Evolutionary conservation across 2,113 vertebrate genomes (phyloP).

Genomic region (Petrocephalus microphthalmus): DNA sequence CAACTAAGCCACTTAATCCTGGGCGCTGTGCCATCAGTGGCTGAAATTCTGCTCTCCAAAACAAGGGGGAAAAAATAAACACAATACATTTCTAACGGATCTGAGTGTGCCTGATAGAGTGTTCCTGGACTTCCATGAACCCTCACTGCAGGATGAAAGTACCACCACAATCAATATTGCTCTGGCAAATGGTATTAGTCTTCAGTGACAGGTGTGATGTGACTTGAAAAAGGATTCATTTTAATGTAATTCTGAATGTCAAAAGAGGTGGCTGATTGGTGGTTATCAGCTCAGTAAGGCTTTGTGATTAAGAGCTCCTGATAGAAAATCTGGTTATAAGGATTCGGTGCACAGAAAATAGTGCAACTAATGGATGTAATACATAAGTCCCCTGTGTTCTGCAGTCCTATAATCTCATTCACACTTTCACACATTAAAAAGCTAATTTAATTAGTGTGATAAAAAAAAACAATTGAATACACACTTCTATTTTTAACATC

Average conservation of each 20-base stretch:
- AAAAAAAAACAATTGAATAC: neutral
- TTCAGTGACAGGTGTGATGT: conserved; percentile 19
- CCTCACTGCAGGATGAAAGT: neutral
- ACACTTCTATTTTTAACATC: neutral
- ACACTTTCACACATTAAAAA: neutral
- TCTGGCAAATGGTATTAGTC: conserved; percentile 22
- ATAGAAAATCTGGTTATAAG: conserved; percentile 4
- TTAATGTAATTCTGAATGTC: conserved; percentile 17
- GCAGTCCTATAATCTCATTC: conserved; percentile 8
- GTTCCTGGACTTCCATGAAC: conserved; percentile 21
- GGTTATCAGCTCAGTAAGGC: neutral
- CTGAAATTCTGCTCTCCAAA: neutral
- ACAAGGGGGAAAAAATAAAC: neutral
- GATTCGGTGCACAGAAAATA: conserved; percentile 9
- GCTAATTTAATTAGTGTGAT: neutral
- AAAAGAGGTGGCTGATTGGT: conserved; percentile 15
- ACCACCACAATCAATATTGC: conserved; percentile 11
- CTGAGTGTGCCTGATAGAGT: neutral
- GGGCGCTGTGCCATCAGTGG: neutral
- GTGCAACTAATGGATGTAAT: conserved; percentile 14
- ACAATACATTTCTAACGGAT: neutral
- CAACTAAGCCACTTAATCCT: neutral
- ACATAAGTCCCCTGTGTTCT: conserved; percentile 1
- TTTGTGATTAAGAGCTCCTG: conserved; percentile 7
- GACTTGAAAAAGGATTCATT: conserved; percentile 22